Conservation (phyloP, 2,797 vertebrate species). For the Propithecus deckenii region DNA sequence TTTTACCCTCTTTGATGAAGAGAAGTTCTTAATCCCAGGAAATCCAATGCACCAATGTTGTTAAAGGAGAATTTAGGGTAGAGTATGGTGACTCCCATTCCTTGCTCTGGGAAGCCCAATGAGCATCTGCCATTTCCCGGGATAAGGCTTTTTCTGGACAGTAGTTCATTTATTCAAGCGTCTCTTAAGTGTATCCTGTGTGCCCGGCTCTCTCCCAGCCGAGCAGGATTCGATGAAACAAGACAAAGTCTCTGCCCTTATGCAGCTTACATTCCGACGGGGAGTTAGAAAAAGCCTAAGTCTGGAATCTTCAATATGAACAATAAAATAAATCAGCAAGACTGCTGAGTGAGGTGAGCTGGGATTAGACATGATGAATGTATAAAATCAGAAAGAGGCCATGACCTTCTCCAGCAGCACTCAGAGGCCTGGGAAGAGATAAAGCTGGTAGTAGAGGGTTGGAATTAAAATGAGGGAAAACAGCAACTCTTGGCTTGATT, state of each 20-base stretch:
- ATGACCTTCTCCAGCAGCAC: background rate
- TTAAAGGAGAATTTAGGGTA: background rate
- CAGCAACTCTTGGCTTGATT: background rate
- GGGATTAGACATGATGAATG: background rate
- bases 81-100: background rate
- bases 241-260: background rate
- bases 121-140: background rate
- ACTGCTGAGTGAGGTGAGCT: background rate
- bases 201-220: background rate
- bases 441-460: background rate
- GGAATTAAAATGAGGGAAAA: background rate
- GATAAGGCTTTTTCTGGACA: background rate
- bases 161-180: background rate
- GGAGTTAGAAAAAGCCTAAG: background rate
- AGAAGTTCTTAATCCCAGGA: background rate
- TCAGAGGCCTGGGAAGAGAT: background rate
- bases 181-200: background rate
- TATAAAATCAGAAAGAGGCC: background rate
- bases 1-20: background rate
- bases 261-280: background rate
- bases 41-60: background rate
- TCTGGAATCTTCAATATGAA: background rate
- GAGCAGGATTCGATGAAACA: background rate
- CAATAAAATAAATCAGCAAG: background rate
- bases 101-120: fast-evolving